Evolutionary conservation across 1,140 invertebrate genomes (phyloP), one percentile per base, ranked within the genome.

Genomic region (Anastrepha ludens): DNA sequence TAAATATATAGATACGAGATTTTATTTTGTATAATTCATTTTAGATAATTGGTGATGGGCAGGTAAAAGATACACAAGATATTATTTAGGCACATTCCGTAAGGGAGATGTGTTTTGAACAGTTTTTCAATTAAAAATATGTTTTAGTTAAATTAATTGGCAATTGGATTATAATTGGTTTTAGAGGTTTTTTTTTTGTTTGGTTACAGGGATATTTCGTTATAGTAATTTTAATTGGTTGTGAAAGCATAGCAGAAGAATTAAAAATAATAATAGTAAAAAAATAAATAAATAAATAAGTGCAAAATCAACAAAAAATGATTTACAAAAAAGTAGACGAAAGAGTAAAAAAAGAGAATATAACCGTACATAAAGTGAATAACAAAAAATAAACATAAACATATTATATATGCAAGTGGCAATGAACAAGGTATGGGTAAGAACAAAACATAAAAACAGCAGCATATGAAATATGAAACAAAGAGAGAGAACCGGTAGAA

Each of bases 1-100:
- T 67, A 47, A 60, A 64, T 87, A 74, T 87, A 86, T 50, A 78
- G 44, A 86, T 70, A 64, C 86, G 87, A 88, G 87, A 89, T 64
- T 87, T 90, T 90, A 60, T 86, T 87, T 88, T 86, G 50, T 74
- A 44, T 74, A 74, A 39, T 41, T 47, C 13, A 74, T 47, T 17
- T 44, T 47, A n/a, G 11, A 74, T 87, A 88, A 87, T 90, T 78
- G 55, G 59, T 60, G 50, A 86, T 39, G 50, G 11, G 20, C 29
- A 86, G 55, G 39, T 59, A 62, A 5, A 41, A 86, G 15, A 86
- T 86, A 86, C 55, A 85, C 13, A 55, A 50, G 47, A 81, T 55
- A 47, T 81, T 81, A 81, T 55, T 81, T 81, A 55, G 44, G 44
- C 74, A 55, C 44, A 55, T 17, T 81, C 50, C 50, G 20, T 55